phyloP scores from a whole-genome alignment of 2,113 vertebrate species.

The Helogale parvula region DNA sequence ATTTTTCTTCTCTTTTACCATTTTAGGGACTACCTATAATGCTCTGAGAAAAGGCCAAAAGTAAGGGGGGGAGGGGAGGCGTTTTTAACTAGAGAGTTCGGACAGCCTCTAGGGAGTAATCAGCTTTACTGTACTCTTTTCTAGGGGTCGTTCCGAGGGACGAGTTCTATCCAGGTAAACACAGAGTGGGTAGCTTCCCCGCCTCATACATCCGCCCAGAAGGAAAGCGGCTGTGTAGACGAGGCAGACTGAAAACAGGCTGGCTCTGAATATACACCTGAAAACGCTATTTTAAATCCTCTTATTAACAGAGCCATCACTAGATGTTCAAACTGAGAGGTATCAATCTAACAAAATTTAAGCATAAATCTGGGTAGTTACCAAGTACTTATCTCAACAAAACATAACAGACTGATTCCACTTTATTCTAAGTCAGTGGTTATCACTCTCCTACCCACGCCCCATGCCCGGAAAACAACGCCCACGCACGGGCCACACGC shows the following conservation, averaged over 20 bases:
- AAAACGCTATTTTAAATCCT: not conserved
- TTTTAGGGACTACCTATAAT: not conserved
- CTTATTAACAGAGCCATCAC: not conserved
- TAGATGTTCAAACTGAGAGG: not conserved
- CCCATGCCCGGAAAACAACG: not conserved
- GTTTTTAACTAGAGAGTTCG: not conserved
- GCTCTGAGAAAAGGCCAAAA: not conserved
- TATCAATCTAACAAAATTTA: not conserved
- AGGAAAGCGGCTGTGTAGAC: not conserved
- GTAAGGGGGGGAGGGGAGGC: no score
- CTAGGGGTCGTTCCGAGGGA: not conserved
- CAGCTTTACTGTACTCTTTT: not conserved
- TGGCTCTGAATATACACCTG: not conserved
- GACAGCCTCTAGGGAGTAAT: not conserved
- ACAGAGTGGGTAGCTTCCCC: not conserved
- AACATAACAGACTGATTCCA: not conserved
- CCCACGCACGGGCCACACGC: not conserved
- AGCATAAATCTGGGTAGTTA: not conserved
- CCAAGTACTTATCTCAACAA: rapidly evolving
- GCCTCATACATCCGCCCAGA: not conserved
- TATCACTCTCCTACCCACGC: rapidly evolving
- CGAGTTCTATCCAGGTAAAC: not conserved
- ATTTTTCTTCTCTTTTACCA: not conserved
- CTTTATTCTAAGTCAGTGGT: not conserved
- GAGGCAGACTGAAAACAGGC: not conserved